Conservation (phyloP, 2,888 invertebrate species). For the Athripsodes cinereus region DNA sequence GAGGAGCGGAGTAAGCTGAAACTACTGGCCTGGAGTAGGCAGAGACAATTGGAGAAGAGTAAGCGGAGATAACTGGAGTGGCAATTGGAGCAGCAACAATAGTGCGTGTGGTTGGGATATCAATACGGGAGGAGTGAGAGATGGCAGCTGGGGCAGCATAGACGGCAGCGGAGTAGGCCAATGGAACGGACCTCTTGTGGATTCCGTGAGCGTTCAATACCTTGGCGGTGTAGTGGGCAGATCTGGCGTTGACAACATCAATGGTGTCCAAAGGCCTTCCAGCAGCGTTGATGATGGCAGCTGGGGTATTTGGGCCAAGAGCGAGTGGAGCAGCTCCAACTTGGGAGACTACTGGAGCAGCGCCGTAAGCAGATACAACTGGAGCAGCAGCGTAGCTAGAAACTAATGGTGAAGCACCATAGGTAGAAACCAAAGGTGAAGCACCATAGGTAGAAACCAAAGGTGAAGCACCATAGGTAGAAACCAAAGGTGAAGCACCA, state of each 20-base stretch:
- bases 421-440: conserved; percentile 32
- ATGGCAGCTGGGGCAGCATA: conserved; percentile 32
- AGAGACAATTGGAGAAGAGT: conserved; percentile 14
- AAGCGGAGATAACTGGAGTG: conserved; percentile 12
- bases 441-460: conserved; percentile 35
- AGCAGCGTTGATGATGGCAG: conserved; percentile 44
- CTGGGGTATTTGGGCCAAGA: conserved; percentile 44
- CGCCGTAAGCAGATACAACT: conserved; percentile 37
- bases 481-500: conserved; percentile 31
- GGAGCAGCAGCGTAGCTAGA: conserved; percentile 14
- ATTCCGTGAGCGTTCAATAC: conserved; percentile 35
- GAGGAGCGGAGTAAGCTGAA: conserved; percentile 29
- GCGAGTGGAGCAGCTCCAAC: conserved; percentile 38
- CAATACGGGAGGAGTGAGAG: conserved; percentile 31
- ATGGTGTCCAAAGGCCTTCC: conserved; percentile 48
- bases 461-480: conserved; percentile 36
- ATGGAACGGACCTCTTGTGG: conserved; percentile 28
- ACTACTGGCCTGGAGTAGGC: conserved; percentile 45
- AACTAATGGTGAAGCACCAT: conserved; percentile 21
- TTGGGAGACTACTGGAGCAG: conserved; percentile 31
- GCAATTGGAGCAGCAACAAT: conserved; percentile 25
- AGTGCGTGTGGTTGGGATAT: conserved; percentile 27
- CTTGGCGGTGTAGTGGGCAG: conserved; percentile 46
- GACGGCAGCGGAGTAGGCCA: conserved; percentile 25
- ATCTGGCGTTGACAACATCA: conserved; percentile 46